phyloP scores from a whole-genome alignment of 2,113 vertebrate genomes.

The Ancistrus triradiatus region DNA sequence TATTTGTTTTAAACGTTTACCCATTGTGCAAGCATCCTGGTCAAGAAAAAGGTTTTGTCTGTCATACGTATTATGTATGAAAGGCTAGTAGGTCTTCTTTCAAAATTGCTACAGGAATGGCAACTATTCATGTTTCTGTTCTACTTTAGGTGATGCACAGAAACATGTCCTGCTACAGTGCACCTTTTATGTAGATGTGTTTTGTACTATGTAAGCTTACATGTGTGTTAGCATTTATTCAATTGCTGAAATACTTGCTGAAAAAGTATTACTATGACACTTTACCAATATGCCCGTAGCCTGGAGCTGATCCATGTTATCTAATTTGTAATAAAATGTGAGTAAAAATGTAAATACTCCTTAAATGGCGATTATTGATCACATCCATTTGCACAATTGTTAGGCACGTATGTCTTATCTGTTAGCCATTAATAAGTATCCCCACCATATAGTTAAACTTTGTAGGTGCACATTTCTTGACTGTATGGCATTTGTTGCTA shows the following conservation, averaged over 20 bases:
- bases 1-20: constrained; percentile 32
- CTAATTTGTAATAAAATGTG: constrained; percentile 41
- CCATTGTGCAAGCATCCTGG: constrained; percentile 24
- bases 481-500: no score
- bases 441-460: no score
- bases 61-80: constrained; percentile 13
- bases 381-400: no score
- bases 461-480: no score
- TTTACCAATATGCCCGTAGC: constrained; percentile 27
- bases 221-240: not conserved
- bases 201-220: constrained; percentile 1
- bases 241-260: constrained; percentile 15
- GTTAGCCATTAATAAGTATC: no score
- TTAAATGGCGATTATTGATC: not conserved
- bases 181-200: constrained; percentile 17
- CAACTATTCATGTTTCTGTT: constrained; percentile 21
- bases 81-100: not conserved
- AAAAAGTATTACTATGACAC: constrained; percentile 12
- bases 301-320: constrained; percentile 24
- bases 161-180: constrained; percentile 17
- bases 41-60: not conserved
- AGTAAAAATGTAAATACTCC: not conserved
- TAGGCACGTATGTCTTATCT: no score
- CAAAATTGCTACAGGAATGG: constrained; percentile 14
- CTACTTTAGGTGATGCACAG: constrained; percentile 20